Percentiles rank a stretch among this genome's conserved stretches.
Conservation (phyloP, 2,113 vertebrate species). For the Delphinapterus leucas region DNA sequence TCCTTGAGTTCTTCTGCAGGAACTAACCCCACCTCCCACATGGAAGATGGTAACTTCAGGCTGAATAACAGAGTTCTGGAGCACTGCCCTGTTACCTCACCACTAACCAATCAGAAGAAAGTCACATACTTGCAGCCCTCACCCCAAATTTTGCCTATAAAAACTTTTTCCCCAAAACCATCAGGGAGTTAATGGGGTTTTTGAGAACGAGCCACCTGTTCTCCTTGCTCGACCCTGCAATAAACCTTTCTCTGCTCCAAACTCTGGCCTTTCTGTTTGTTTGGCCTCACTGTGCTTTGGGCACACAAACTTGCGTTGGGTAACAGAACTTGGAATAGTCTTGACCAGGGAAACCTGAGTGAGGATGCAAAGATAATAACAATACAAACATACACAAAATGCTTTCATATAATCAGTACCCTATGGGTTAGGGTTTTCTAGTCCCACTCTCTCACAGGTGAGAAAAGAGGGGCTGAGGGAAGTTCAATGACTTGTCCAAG, state of each 20-base stretch:
- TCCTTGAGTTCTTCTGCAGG: neutral
- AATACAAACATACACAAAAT: neutral
- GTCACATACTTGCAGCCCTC: neutral
- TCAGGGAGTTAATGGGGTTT: neutral
- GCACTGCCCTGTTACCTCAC: neutral
- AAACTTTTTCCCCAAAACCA: neutral
- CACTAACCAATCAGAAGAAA: neutral
- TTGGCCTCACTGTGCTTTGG: neutral
- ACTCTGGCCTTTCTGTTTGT: neutral
- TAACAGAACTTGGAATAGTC: neutral
- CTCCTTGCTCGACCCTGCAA: neutral
- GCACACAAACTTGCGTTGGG: neutral
- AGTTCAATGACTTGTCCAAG: constrained; percentile 12
- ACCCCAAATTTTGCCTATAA: neutral
- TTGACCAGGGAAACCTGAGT: neutral
- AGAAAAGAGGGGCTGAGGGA: neutral
- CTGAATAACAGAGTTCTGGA: neutral
- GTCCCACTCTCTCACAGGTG: neutral
- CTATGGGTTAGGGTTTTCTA: neutral
- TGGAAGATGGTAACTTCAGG: neutral
- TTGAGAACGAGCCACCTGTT: neutral
- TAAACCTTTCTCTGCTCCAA: neutral
- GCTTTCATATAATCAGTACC: neutral
- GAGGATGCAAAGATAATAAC: neutral
- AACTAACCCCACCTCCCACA: neutral